Percentiles rank a stretch among this genome's conserved stretches.
Evolutionary conservation across 2,113 vertebrate genomes (phyloP).

Genomic region (Aramus guarauna): DNA sequence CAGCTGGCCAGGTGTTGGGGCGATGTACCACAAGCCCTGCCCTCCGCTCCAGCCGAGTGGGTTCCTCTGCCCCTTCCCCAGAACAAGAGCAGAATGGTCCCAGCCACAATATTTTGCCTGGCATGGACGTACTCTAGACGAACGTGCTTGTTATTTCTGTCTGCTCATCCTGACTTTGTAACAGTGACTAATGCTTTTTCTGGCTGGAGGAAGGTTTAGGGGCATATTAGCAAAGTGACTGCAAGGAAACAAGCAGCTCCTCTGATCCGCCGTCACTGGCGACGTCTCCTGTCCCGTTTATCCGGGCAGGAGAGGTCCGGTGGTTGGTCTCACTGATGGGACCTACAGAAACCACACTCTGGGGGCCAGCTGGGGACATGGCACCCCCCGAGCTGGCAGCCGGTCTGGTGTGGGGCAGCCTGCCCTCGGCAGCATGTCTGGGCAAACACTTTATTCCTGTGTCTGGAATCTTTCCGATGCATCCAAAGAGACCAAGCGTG

Average conservation of each 20-base stretch:
- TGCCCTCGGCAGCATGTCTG: background rate
- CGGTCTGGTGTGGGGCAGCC: background rate
- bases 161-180: constrained; percentile 38
- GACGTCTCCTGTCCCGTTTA: background rate
- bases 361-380: background rate
- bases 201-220: background rate
- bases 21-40: background rate
- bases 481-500: background rate
- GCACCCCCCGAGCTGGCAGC: background rate
- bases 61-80: background rate
- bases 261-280: background rate
- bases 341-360: background rate
- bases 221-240: constrained; percentile 12
- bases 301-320: background rate
- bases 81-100: background rate
- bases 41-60: background rate
- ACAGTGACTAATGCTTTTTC: constrained; percentile 46
- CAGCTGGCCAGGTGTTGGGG: background rate
- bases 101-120: constrained; percentile 39
- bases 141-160: constrained; percentile 28
- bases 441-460: background rate
- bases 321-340: background rate
- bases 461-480: background rate
- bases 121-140: background rate
- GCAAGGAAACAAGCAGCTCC: background rate